Evolutionary conservation across 2,888 invertebrate genomes (phyloP), one percentile per base, ranked within the genome.

Genomic region (Temnothorax unifasciatus): DNA sequence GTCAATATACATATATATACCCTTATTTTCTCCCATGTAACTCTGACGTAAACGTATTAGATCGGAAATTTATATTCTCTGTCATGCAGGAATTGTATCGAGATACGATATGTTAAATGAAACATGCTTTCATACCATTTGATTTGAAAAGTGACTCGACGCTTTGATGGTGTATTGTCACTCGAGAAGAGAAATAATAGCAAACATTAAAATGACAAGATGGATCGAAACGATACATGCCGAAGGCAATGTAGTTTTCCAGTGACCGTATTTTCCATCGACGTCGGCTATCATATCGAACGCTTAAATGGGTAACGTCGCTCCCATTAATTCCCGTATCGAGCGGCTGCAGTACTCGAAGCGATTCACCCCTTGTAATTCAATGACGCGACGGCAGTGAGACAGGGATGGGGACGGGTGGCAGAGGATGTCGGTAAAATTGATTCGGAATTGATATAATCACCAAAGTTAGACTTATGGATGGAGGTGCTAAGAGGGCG

Each of bases 361-460:
- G 91, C 90, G 90, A 91, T 87, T 90, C 90, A 90, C 85, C 89
- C 90, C 82, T 87, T 86, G 91, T 90, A 90, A 90, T 90, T 91
- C 90, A 90, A 90, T 90, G 90, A 90, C 88, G 87, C 84, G 89
- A 47, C 85, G 85, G 83, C 75, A 63, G 81, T 83, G 90, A 82
- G 77, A 73, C 44, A 59, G 47, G 11, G 52, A 71, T 41, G 76
- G 81, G 21, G 50, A 59, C 81, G 74, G 83, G 73, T 57, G 69
- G 74, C 84, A 75, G 83, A 86, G 88, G 90, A 87, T 89, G 89
- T 91, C 85, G 88, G 88, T 88, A 89, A 92, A 92, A 92, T 93
- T 91, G 90, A 92, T 92, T 90, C 85, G 76, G 87, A 90, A 92
- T 89, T 91, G 88, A 89, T 87, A 88, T 89, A 90, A 91, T 91